Conservation (phyloP, 37 sponge, comb jelly and placozoan genomes). For the Hexactinellida sp. region DNA sequence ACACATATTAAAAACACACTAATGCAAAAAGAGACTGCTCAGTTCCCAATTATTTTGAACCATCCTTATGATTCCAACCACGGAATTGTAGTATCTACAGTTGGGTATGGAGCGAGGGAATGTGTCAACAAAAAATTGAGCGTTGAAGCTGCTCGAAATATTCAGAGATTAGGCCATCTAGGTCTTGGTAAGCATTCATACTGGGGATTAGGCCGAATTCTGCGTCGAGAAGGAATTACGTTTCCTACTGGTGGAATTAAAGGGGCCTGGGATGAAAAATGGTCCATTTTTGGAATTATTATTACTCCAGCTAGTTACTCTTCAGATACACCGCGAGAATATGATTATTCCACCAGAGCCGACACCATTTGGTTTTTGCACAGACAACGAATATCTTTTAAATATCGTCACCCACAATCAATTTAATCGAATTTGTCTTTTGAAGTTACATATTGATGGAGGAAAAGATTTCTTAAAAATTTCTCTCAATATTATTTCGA, state of each 20-base stretch:
- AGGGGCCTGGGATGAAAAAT: constrained; percentile 15
- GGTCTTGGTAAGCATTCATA: constrained; percentile 7
- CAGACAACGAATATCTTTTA: neutral
- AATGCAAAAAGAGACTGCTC: neutral
- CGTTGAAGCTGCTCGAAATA: constrained; percentile 9
- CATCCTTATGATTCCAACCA: constrained; percentile 7
- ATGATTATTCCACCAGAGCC: constrained; percentile 1
- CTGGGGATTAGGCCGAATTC: constrained; percentile 1
- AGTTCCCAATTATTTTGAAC: neutral
- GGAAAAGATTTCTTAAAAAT: constrained; percentile 17
- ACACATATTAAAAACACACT: constrained; percentile 4
- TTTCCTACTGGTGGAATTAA: constrained; percentile 13
- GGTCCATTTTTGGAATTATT: neutral
- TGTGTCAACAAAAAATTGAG: neutral
- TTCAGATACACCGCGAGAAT: neutral
- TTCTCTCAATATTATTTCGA: neutral
- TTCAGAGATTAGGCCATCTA: constrained; percentile 13
- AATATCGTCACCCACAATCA: neutral
- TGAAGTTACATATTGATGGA: neutral
- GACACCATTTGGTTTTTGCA: constrained; percentile 16
- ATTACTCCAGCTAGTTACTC: constrained; percentile 17
- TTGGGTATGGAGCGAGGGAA: neutral
- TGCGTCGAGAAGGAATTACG: constrained; percentile 3
- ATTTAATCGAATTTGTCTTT: neutral
- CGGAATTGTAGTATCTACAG: constrained; percentile 3